Conservation (phyloP, 2,888 invertebrate genomes). For the Drosophila setosimentum region DNA sequence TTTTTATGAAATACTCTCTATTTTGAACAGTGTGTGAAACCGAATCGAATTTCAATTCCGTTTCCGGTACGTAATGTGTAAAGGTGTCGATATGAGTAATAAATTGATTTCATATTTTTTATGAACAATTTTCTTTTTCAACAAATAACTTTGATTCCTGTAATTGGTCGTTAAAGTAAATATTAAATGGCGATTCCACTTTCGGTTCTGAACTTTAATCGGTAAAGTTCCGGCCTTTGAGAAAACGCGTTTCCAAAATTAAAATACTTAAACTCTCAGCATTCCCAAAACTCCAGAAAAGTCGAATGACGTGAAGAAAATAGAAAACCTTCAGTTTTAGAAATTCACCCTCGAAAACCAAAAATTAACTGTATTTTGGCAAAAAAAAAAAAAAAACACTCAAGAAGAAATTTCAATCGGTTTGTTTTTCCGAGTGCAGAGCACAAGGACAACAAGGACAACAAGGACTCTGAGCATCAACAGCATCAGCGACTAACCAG, state of each 20-base stretch:
- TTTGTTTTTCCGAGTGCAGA: not conserved
- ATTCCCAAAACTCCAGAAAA: not conserved
- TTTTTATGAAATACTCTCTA: not conserved
- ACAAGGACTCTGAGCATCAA: conserved; percentile 28
- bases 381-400: not conserved
- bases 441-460: conserved; percentile 40
- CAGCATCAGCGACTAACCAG: conserved; percentile 9
- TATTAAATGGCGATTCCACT: not conserved
- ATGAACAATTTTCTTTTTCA: not conserved
- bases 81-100: not conserved
- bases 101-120: not conserved
- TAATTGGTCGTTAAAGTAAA: not conserved
- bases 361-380: not conserved
- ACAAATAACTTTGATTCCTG: not conserved
- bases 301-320: not conserved
- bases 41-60: not conserved
- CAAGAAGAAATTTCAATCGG: not conserved
- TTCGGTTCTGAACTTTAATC: not conserved
- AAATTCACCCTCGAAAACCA: not conserved
- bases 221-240: not conserved
- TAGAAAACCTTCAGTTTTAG: no score
- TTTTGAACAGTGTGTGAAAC: not conserved
- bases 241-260: not conserved
- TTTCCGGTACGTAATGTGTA: not conserved
- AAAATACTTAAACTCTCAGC: not conserved